Evolutionary conservation across 2,113 vertebrate species (phyloP).

Genomic region (Rhombomys opimus): DNA sequence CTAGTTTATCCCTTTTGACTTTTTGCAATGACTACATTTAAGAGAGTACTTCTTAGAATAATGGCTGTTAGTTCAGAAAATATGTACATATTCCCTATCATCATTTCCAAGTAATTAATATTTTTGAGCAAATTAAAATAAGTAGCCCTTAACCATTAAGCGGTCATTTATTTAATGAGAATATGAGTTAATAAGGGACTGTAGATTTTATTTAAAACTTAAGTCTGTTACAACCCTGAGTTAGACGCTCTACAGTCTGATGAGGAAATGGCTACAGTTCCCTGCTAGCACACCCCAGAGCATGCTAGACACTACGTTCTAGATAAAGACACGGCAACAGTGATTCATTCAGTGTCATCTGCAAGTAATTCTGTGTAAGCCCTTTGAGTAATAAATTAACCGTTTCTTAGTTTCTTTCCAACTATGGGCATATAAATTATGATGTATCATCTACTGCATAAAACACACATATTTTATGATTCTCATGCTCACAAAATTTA

Average conservation of each 20-base stretch:
- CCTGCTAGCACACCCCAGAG: background rate
- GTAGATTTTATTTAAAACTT: background rate
- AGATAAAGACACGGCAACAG: background rate
- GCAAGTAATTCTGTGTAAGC: background rate
- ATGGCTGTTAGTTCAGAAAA: conserved; percentile 13
- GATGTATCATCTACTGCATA: background rate
- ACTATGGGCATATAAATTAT: background rate
- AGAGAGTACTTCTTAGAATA: conserved; percentile 18
- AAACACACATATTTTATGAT: background rate
- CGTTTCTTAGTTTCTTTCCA: conserved; percentile 37
- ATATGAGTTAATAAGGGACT: background rate
- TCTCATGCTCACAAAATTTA: conserved; percentile 32
- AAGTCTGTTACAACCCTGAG: background rate
- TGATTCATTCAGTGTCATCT: background rate
- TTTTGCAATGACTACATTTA: background rate
- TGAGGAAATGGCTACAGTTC: background rate
- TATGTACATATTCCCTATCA: background rate
- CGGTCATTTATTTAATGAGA: conserved; percentile 6
- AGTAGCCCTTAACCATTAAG: background rate
- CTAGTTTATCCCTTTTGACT: conserved; percentile 5
- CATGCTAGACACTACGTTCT: background rate
- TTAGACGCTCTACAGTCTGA: background rate
- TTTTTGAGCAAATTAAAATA: background rate
- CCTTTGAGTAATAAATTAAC: conserved; percentile 3
- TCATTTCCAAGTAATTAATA: conserved; percentile 19